phyloP scores from a whole-genome alignment of 2,113 vertebrate genomes.

The Melospiza melodia region DNA sequence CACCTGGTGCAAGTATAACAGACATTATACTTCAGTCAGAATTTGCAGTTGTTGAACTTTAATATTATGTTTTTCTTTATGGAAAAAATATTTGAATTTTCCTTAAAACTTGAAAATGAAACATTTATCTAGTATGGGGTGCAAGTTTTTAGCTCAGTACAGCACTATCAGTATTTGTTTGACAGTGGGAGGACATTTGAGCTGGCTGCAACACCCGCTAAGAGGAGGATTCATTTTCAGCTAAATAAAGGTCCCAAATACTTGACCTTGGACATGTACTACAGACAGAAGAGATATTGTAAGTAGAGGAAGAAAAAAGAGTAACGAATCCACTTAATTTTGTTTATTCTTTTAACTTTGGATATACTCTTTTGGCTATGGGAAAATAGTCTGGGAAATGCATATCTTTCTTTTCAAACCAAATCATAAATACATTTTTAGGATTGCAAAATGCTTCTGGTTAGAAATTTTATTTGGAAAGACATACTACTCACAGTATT shows the following conservation, averaged over 20 bases:
- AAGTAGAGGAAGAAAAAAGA: background rate
- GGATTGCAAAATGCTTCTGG: background rate
- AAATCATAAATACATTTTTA: background rate
- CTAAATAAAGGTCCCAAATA: background rate
- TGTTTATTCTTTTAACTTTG: background rate
- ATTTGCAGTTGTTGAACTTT: background rate
- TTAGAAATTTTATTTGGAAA: background rate
- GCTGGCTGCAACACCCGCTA: background rate
- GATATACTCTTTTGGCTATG: background rate
- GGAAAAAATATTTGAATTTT: background rate
- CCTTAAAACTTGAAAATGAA: background rate
- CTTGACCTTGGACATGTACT: background rate
- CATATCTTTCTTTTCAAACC: background rate
- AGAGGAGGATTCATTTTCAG: background rate
- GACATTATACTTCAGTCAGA: background rate
- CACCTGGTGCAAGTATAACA: background rate
- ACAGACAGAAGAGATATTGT: background rate
- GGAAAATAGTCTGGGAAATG: background rate
- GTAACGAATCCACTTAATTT: background rate
- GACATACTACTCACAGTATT: background rate
- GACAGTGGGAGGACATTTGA: background rate
- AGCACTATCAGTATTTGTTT: background rate
- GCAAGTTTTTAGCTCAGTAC: background rate
- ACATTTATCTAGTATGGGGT: rapidly evolving
- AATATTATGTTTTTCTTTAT: background rate